Conservation (phyloP, 2,797 vertebrate species). For the Nyctibius grandis region DNA sequence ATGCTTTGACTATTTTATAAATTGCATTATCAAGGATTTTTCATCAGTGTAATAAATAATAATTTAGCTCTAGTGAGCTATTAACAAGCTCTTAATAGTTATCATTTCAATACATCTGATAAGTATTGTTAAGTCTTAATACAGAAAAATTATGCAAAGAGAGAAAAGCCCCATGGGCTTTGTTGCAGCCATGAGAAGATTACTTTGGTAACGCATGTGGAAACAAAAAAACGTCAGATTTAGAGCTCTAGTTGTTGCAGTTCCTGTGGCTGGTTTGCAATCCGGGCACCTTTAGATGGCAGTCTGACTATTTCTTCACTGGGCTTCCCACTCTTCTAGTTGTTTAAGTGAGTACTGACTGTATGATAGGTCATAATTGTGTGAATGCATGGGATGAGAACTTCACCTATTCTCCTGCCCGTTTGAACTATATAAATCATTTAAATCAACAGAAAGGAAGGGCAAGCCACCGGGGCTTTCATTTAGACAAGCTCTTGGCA, state of each 20-base stretch:
- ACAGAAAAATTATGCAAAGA: not conserved
- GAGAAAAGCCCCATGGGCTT: not conserved
- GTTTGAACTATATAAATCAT: not conserved
- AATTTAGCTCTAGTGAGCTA: slow-evolving; percentile 15
- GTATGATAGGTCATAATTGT: not conserved
- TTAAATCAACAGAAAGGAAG: not conserved
- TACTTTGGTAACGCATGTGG: not conserved
- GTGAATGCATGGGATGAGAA: accelerated
- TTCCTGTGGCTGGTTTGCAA: not conserved
- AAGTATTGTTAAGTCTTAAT: not conserved
- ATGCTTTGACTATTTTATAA: not conserved
- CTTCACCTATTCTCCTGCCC: not conserved
- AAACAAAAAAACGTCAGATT: not conserved
- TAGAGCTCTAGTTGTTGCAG: not conserved
- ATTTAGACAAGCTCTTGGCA: not conserved
- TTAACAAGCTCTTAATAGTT: slow-evolving; percentile 33
- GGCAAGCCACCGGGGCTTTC: not conserved
- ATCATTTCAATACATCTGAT: slow-evolving; percentile 26
- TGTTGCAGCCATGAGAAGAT: not conserved
- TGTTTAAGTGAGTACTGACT: not conserved
- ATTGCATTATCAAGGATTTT: slow-evolving; percentile 42
- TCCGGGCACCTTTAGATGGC: not conserved
- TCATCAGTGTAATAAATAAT: slow-evolving; percentile 36
- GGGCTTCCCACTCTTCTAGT: not conserved
- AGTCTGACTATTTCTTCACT: not conserved